phyloP scores from a whole-genome alignment of 2,888 invertebrate genomes.

The Torymus tubicola region DNA sequence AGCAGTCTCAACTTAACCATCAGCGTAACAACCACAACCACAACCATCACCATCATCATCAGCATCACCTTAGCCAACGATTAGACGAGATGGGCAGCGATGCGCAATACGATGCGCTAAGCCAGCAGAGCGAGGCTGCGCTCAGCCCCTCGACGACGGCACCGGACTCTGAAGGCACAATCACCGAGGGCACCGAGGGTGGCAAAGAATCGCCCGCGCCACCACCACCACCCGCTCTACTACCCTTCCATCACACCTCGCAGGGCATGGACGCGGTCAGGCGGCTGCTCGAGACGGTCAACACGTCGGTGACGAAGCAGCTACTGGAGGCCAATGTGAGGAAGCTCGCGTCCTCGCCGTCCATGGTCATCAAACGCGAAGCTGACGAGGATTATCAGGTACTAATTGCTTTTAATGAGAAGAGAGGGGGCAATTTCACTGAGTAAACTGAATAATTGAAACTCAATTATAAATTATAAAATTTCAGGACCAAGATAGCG shows the following conservation, averaged over 20 bases:
- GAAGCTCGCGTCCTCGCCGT: slow-evolving; percentile 81
- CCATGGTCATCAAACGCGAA: slow-evolving; percentile 73
- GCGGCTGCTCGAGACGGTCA: slow-evolving; percentile 85
- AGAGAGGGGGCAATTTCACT: no score
- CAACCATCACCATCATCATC: slow-evolving; percentile 70
- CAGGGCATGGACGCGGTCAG: slow-evolving; percentile 83
- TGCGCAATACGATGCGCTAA: slow-evolving; percentile 65
- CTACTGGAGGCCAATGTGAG: slow-evolving; percentile 84
- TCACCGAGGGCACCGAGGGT: slow-evolving; percentile 80
- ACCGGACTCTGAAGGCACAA: slow-evolving; percentile 80
- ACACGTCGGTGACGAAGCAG: slow-evolving; percentile 86
- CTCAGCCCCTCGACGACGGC: slow-evolving; percentile 73
- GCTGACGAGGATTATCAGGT: slow-evolving; percentile 73
- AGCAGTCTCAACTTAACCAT: slow-evolving; percentile 12
- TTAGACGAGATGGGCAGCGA: slow-evolving; percentile 63
- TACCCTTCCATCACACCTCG: slow-evolving; percentile 66
- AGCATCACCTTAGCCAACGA: slow-evolving; percentile 71
- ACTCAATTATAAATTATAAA: no score
- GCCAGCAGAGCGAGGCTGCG: slow-evolving; percentile 67
- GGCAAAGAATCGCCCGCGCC: slow-evolving; percentile 74
- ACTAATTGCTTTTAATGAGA: neutral
- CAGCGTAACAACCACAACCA: slow-evolving; percentile 15
- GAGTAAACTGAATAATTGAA: no score
- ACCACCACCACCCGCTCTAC: slow-evolving; percentile 69
- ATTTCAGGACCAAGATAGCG: slow-evolving; percentile 80